phyloP scores from a whole-genome alignment of 2,797 vertebrate species.

The Myotis daubentonii region DNA sequence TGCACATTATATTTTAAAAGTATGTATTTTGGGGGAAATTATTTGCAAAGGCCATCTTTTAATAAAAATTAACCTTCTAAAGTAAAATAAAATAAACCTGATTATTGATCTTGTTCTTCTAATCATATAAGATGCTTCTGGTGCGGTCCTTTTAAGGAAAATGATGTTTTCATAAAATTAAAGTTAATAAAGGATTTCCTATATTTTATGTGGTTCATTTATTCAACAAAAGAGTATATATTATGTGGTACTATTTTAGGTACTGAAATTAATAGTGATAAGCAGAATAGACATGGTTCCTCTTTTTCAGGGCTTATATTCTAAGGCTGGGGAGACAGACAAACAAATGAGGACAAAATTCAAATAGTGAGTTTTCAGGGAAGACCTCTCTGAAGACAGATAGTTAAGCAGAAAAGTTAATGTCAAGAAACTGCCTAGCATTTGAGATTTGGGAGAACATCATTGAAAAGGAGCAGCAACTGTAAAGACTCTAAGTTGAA shows the following conservation, averaged over 20 bases:
- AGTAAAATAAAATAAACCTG: not conserved
- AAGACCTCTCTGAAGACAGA: slow-evolving; percentile 24
- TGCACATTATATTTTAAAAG: not conserved
- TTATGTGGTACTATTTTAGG: not conserved
- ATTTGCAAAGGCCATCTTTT: not conserved
- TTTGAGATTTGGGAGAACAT: not conserved
- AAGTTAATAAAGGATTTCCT: not conserved
- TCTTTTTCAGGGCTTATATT: not conserved
- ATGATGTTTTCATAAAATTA: not conserved
- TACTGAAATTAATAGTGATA: not conserved
- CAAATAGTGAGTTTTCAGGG: not conserved
- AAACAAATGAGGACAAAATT: not conserved
- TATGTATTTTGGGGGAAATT: not conserved
- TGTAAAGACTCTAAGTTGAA: not conserved
- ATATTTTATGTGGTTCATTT: slow-evolving; percentile 8
- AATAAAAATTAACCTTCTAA: not conserved
- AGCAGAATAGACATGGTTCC: not conserved
- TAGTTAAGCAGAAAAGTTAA: not conserved
- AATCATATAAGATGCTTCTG: not conserved
- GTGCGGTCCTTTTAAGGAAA: slow-evolving; percentile 31
- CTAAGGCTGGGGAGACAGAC: not conserved
- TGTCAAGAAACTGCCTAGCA: not conserved
- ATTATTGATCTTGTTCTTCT: slow-evolving; percentile 11
- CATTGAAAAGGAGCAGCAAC: not conserved
- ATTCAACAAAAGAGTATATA: not conserved